Percentiles rank a stretch among this genome's conserved stretches.
Evolutionary conservation across 37 sponge, comb jelly and placozoan genomes (phyloP).

Genomic region (Geodia barretti): DNA sequence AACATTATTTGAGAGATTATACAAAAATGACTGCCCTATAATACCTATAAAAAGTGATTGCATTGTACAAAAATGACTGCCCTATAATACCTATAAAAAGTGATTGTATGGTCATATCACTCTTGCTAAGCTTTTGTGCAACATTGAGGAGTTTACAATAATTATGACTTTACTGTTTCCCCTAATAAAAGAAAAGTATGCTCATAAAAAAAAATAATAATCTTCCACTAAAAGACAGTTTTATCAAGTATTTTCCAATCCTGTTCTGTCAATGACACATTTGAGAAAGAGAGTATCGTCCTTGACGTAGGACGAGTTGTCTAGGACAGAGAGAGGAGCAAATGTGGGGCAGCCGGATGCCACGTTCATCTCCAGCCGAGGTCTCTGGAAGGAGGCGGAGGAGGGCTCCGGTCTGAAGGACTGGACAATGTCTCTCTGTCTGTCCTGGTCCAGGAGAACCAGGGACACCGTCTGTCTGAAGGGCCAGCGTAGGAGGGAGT

Average conservation of each 20-base stretch:
- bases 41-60: no score
- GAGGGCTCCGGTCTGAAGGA: conserved; percentile 72
- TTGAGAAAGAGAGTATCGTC: conserved; percentile 83
- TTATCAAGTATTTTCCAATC: conserved; percentile 26
- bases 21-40: no score
- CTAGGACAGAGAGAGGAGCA: conserved; percentile 63
- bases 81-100: no score
- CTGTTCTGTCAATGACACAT: conserved; percentile 37
- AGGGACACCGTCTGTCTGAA: conserved; percentile 73
- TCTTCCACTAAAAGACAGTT: not conserved
- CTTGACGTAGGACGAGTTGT: conserved; percentile 57
- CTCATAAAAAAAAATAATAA: not conserved
- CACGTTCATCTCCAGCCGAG: conserved; percentile 77
- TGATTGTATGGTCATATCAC: no score
- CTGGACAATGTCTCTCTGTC: conserved; percentile 51
- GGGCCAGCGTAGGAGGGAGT: conserved; percentile 86
- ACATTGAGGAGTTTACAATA: no score
- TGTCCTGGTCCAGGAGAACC: conserved; percentile 69
- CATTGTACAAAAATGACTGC: no score
- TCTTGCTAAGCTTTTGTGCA: no score
- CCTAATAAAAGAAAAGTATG: no score
- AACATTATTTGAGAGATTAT: no score
- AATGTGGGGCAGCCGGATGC: conserved; percentile 90
- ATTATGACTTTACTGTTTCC: no score
- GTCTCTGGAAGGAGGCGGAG: conserved; percentile 66